Conservation (phyloP, 1,140 invertebrate species). For the Euura lappo region DNA sequence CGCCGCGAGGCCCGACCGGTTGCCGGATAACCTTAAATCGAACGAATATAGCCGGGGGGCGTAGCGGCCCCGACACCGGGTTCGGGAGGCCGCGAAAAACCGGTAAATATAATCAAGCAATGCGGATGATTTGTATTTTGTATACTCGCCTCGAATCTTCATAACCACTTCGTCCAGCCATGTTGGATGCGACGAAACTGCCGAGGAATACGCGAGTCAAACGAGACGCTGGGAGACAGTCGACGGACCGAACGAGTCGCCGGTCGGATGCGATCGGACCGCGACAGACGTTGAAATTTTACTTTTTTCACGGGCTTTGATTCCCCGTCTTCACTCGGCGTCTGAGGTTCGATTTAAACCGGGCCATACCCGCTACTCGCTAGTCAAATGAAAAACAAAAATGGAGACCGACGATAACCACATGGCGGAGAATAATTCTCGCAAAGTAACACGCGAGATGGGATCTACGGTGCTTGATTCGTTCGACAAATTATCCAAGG, state of each 20-base stretch:
- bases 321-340: no score
- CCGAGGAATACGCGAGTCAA: slow-evolving; percentile 30
- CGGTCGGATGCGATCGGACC: no score
- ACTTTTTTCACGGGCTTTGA: neutral
- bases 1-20: no score
- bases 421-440: slow-evolving; percentile 29
- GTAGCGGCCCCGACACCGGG: no score
- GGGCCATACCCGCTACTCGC: neutral
- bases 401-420: slow-evolving; percentile 31
- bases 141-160: slow-evolving; percentile 59
- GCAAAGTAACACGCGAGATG: slow-evolving; percentile 35
- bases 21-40: neutral
- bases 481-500: slow-evolving; percentile 54
- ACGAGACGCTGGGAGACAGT: slow-evolving; percentile 10
- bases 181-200: slow-evolving; percentile 59
- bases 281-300: neutral
- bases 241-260: no score
- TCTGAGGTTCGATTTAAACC: neutral
- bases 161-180: slow-evolving; percentile 61
- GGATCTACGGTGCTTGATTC: slow-evolving; percentile 51
- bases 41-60: neutral
- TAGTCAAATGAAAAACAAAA: slow-evolving; percentile 12
- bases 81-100: neutral
- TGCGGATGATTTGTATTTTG: neutral
- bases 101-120: neutral